Base-by-base conservation (phyloP, 37 sponge, comb jelly and placozoan genomes). In the Theonella swinhoei region DNA sequence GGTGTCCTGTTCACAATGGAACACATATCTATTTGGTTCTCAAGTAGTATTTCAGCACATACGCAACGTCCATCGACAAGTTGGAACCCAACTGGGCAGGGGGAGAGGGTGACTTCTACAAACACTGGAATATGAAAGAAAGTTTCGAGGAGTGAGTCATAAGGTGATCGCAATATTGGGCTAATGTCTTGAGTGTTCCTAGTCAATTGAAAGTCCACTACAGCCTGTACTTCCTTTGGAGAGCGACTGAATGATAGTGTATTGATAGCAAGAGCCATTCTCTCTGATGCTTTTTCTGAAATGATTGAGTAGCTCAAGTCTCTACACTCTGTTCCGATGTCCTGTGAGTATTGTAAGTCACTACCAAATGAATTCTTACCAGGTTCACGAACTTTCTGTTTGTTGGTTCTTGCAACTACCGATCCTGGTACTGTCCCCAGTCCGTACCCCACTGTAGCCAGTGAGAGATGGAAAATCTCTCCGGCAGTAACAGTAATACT, bases 61-160 rank as follows among this genome's bases (percentile, higher is more conserved):
- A 29, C 34, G 1, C 5, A 32, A 1, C 20, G 30, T 3, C 34
- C 34, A 1, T 33, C 69, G 19, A 3, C 31, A 1, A 1, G 69
- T 28, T 68, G 34, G 34, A 68, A 68, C 20, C 69, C 69, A 68
- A 68, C 9, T 29, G 69, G 69, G 5, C 69, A 68, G 2, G 31
- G 34, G 2, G 30, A 33, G 14, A 68, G 34, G 3, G 30, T 68
- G 3, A 68, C 69, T 20, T 68, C 34, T 20, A 68, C 34, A 4
- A 28, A 7, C 5, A 32, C 69, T 47, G 54, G 54, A 14, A 47
- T 47, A 14, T 47, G 54, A 14, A 47, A 47, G 54, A 47, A 47
- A 17, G 54, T 14, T 14, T 47, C 54, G 7, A 14, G 54, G 7
- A 47, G 14, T 17, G 54, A 47, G 54, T 14, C 14, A 47, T 7